Base-by-base conservation (phyloP, 2,888 invertebrate species). In the Syrista parreyssii region DNA sequence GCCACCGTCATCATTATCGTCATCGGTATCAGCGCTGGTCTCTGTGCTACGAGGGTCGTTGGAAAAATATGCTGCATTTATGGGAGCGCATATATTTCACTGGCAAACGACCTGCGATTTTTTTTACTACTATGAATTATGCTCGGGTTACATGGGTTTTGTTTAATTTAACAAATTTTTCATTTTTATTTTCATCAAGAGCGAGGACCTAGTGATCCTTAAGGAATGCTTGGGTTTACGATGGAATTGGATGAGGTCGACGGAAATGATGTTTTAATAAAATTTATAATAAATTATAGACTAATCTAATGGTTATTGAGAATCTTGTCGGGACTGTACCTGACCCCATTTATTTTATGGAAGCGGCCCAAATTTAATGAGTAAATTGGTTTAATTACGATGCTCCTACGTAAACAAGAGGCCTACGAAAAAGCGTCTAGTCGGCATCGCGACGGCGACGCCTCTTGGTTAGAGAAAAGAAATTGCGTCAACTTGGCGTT, bases 41-140 rank as follows among this genome's bases (percentile, higher is more conserved):
- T 15, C 31, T 11, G 23, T 71, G 55, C 55, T 55, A 2, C 9
- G 75, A 79, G 79, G 78, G 84, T 87, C 84, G 83, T 84, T 82
- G 78, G 80, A 81, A 82, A 86, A 85, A 84, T 85, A 86, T 85
- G 84, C 82, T 83, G 83, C 83, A 84, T 83, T 83, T 84, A 81
- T 77, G 74, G 75, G 23, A 36, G 11, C 3, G 40, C 36, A 35
- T 1, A 30, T 23, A 73, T 77, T 77, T 77, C 23, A 36, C 75
- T 30, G n/a, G 68, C 33, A 11, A 69, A 32, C 78, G 31, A 35
- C 72, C 68, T 78, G 73, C 31, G 71, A 55, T 23, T 1, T 55
- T 55, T 55, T 55, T 23, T 55, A 23, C 55, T 55, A 23, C 23
- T 55, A 55, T 23, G 55, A 23, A 23, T 23, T 9, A 55, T 9